Evolutionary conservation across 2,797 vertebrate species (phyloP).

Genomic region (Myiothlypis chrysogaster): DNA sequence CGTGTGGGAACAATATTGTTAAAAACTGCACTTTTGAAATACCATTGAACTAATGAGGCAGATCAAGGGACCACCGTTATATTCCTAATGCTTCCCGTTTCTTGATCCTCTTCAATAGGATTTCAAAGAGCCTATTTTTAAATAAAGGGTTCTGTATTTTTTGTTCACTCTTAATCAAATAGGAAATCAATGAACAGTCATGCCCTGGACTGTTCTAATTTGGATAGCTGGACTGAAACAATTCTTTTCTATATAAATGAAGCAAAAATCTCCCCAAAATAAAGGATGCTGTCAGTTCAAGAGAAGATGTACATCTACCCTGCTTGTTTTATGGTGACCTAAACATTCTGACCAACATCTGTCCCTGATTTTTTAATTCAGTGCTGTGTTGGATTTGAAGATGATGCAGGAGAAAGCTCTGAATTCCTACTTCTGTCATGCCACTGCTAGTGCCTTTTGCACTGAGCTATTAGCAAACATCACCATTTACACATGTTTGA

Average conservation of each 20-base stretch:
- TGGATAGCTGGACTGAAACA: neutral
- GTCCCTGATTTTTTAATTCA: neutral
- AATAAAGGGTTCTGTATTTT: neutral
- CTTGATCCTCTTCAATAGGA: neutral
- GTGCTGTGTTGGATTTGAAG: neutral
- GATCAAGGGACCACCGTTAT: neutral
- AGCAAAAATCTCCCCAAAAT: neutral
- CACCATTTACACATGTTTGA: neutral
- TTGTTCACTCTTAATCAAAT: slow-evolving; percentile 23
- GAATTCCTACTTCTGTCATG: neutral
- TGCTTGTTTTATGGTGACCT: neutral
- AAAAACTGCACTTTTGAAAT: slow-evolving; percentile 33
- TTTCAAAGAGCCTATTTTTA: slow-evolving; percentile 14
- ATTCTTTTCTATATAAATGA: neutral
- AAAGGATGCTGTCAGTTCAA: neutral
- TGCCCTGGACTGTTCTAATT: slow-evolving; percentile 9
- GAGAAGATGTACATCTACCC: neutral
- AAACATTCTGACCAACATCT: neutral
- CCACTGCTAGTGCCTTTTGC: neutral
- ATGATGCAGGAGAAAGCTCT: neutral
- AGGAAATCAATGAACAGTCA: slow-evolving; percentile 30
- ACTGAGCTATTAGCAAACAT: neutral
- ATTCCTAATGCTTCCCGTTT: neutral
- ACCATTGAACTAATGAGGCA: slow-evolving; percentile 33
- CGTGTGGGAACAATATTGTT: slow-evolving; percentile 4